Base-by-base conservation (phyloP, 2,113 vertebrate species). In the Python bivittatus region DNA sequence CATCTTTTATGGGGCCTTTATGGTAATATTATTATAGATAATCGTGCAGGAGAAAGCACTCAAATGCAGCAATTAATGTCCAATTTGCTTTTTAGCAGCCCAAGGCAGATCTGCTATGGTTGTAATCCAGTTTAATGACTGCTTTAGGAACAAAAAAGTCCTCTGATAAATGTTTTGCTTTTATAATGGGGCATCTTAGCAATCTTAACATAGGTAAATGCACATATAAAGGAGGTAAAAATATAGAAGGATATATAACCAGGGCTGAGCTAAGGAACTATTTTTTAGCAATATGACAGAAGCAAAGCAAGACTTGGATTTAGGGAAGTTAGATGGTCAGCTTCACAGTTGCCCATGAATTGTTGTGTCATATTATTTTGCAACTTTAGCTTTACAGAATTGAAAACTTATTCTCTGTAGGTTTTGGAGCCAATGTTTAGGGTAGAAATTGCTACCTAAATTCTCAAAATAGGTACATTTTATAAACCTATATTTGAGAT, bases 21-120 rank as follows among this genome's bases (percentile, higher is more conserved):
- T 88, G 92, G n/a, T 93, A 93, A 96, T 93, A 95, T 94, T 87
- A 94, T 95, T 94, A 95, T 93, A 94, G 93, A 95, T 95, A 95
- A 96, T 93, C 92, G 91, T 92, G 94, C 92, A 94, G 91, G n/a
- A 94, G 64, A 95, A 94, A 85, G 56, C 94, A 92, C 48, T 94
- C 58, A 93, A 27, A 90, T 94, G 83, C 48, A 94, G 95, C 94
- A 94, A 95, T 94, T 92, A 95, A 95, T 93, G 92, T 94, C 92
- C 88, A 94, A 61, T 95, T 96, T 97, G 84, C 92, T 94, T 95
- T 94, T 92, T 86, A 95, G 91, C 94, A 83, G 83, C 90, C 94
- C 9, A 4, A 93, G 94, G 93, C 92, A 92, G 94, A 93, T 94
- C 86, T 90, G 57, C 61, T 92, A 84, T 92, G 83, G 61, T 92